Base-by-base conservation (phyloP, 2,888 invertebrate species). In the Spatulosminthurus flaviceps region DNA sequence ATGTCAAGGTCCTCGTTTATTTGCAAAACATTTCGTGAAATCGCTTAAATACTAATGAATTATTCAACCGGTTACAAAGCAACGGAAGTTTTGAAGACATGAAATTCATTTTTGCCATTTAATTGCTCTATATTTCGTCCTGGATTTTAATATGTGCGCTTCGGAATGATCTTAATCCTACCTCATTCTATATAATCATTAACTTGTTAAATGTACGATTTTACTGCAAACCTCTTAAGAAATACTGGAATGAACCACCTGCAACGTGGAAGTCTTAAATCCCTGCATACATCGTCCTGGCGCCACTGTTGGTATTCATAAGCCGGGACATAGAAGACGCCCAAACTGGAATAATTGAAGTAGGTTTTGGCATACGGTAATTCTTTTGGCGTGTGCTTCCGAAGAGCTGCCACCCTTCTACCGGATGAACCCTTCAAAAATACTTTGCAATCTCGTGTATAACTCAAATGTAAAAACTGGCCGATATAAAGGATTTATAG, bases 1-100 rank as follows among this genome's bases (percentile, higher is more conserved):
- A 51, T 51, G n/a, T 51, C 51, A 51, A 5, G 51, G 51, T 51
- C 51, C 51, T 51, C 51, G 51, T 51, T 51, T 19, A 51, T 19
- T 51, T 51, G 51, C 16, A n/a, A 51, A 51, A 51, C 5, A 51
- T n/a, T 16, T 11, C 51, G 51, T 51, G 16, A 51, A 51, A 19
- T 51, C 51, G 51, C 51, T 51, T n/a, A 19, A n/a, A 51, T 19
- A 51, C 51, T 13, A 51, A 51, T n/a, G 51, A 51, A 13, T 51
- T 51, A 51, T 51, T 51, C 51, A 11, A 5, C 51, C 51, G 16
- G n/a, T n/a, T 51, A 51, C 4, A 19, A 51, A 51, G 51, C n/a
- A 51, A 51, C 51, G 51, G 51, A 51, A 19, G n/a, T n/a, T 19
- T 51, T 1, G 16, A 51, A 51, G 51, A 51, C 51, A 51, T 51